These are phyloP conservation scores for Prosopocoilus inquinatus DNA, from an alignment of 2,888 invertebrate species.

Conservation along the genomic window DNA sequence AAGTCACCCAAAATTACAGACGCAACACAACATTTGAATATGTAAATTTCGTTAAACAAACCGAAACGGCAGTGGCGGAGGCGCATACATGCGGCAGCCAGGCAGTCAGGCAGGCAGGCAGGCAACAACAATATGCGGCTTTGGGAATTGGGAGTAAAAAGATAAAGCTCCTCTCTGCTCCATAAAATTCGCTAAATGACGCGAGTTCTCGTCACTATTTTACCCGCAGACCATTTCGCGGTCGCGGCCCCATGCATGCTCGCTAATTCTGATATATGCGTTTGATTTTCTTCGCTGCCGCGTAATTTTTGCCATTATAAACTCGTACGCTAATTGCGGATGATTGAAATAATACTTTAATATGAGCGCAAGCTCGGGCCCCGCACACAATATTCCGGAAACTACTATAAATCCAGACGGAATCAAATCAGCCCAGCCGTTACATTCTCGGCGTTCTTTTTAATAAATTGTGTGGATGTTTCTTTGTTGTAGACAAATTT, in stretches of 20 bases:
- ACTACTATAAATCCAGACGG: no score
- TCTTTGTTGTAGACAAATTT: no score
- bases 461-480: no score
- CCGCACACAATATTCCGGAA: no score
- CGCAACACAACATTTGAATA: conserved; percentile 2
- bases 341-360: conserved; percentile 23
- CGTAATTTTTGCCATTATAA: conserved; percentile 36
- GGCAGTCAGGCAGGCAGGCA: no score
- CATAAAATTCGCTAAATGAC: conserved; percentile 48
- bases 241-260: conserved; percentile 42
- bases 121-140: conserved; percentile 31
- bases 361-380: background rate
- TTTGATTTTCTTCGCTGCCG: conserved; percentile 44
- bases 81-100: background rate
- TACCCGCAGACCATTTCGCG: conserved; percentile 45
- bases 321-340: conserved; percentile 28
- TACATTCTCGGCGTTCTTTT: no score
- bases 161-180: conserved; percentile 42
- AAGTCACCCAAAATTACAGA: no score
- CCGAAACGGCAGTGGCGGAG: background rate
- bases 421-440: no score
- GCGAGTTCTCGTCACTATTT: conserved; percentile 49
- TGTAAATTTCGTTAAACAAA: conserved; percentile 9
- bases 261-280: conserved; percentile 49
- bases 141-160: conserved; percentile 39